A percentile compares a stretch with the other conserved stretches of the same genome.
Evolutionary conservation across 2,113 vertebrate genomes (phyloP).

Genomic region (Plecotus auritus): DNA sequence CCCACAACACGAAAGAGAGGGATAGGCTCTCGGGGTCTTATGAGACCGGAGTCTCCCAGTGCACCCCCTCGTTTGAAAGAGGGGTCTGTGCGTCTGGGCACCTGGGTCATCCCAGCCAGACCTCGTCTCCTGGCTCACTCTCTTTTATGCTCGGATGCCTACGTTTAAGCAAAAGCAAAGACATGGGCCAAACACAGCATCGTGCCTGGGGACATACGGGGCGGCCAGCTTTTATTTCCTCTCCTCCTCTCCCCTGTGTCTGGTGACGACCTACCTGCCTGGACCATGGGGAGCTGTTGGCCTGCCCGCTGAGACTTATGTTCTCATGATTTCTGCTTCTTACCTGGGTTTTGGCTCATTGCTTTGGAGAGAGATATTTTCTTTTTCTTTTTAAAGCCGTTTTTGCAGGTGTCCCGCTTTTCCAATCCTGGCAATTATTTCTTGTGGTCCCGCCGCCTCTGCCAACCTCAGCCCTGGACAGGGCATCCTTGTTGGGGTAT

Average conservation of each 20-base stretch:
- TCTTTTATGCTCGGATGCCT: background rate
- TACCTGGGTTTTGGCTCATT: background rate
- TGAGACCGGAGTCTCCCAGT: background rate
- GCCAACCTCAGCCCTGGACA: background rate
- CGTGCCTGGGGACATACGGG: too few species aligned
- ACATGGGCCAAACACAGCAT: background rate
- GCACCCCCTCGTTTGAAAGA: background rate
- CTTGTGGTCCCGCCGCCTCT: background rate
- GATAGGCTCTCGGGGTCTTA: background rate
- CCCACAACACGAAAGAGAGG: background rate
- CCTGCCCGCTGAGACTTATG: background rate
- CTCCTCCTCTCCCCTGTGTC: background rate
- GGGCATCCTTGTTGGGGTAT: background rate
- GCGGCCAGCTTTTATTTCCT: background rate
- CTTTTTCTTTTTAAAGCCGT: background rate
- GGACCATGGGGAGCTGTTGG: background rate
- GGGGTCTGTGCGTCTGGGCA: fast-evolving
- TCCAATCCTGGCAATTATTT: background rate
- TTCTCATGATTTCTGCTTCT: background rate
- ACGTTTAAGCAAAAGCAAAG: background rate
- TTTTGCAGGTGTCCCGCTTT: background rate
- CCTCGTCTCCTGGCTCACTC: background rate
- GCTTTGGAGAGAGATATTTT: background rate
- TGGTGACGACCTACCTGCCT: background rate
- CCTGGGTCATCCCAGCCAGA: background rate